Percentiles rank a stretch among this genome's conserved stretches.
These are phyloP conservation scores for Drosophila sturtevanti DNA, from an alignment of 1,140 invertebrate species.

Conservation along the genomic window DNA sequence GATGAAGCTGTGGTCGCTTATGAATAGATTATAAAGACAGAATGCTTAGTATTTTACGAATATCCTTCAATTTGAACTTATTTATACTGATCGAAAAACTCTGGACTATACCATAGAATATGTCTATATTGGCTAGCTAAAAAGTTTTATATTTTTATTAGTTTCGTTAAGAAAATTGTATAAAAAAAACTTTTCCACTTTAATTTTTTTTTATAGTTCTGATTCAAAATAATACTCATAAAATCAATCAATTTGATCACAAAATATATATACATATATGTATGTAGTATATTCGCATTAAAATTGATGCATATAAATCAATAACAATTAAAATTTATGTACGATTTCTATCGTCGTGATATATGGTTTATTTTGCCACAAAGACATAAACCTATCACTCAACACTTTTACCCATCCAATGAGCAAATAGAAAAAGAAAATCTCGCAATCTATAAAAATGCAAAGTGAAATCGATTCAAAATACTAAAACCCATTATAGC, in stretches of 20 bases:
- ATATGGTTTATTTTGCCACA: conserved; percentile 64
- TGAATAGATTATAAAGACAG: too few relatives aligned
- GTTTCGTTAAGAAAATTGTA: too few relatives aligned
- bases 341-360: conserved; percentile 42
- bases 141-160: too few relatives aligned
- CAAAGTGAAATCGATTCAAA: conserved; percentile 48
- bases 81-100: too few relatives aligned
- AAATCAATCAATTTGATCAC: background rate
- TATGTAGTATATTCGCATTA: conserved; percentile 34
- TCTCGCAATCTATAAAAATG: conserved; percentile 31
- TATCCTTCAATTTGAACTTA: too few relatives aligned
- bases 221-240: too few relatives aligned
- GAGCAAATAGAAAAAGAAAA: background rate
- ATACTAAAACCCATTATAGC: conserved; percentile 36
- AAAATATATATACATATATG: background rate
- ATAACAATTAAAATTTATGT: conserved; percentile 47
- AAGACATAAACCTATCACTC: conserved; percentile 67
- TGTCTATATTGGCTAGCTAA: too few relatives aligned
- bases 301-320: conserved; percentile 54
- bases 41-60: too few relatives aligned
- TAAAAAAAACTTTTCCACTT: background rate
- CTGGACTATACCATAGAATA: too few relatives aligned
- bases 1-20: too few relatives aligned
- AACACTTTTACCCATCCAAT: background rate
- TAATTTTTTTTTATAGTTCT: background rate